Evolutionary conservation across 2,888 invertebrate species (phyloP).

Genomic region (Nomada fabriciana): DNA sequence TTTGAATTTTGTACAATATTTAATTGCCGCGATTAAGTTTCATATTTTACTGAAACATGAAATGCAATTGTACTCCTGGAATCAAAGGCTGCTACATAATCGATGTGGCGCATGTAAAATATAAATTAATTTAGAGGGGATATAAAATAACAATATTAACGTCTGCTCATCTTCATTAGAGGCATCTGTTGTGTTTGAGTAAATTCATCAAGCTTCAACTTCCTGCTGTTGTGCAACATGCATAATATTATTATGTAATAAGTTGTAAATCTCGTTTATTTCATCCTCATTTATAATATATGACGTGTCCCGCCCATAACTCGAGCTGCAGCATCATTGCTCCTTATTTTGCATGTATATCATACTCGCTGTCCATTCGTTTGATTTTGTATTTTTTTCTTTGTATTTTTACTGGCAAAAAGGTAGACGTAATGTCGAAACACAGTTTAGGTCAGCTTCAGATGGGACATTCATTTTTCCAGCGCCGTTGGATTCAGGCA

Average conservation of each 20-base stretch:
- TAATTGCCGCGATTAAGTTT: no score
- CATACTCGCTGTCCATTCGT: no score
- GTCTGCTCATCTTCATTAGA: conserved; percentile 3
- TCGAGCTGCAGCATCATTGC: background rate
- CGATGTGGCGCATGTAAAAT: background rate
- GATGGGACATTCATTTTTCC: background rate
- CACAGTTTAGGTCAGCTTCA: background rate
- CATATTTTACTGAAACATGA: background rate
- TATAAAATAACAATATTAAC: background rate
- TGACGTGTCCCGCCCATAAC: background rate
- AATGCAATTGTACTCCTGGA: background rate
- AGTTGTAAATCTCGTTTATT: conserved; percentile 41
- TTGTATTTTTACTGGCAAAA: background rate
- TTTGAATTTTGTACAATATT: no score
- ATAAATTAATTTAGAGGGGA: no score
- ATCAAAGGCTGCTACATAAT: background rate
- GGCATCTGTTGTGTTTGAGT: background rate
- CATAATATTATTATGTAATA: conserved; percentile 39
- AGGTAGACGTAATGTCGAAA: background rate
- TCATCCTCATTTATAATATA: conserved; percentile 28
- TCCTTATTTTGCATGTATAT: background rate
- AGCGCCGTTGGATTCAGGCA: background rate
- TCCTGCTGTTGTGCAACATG: background rate
- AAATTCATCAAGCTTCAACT: conserved; percentile 9
- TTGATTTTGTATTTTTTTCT: no score